Evolutionary conservation across 2,113 vertebrate genomes (phyloP), one percentile per base, ranked within the genome.

Genomic region (Cranoglanis bouderius): DNA sequence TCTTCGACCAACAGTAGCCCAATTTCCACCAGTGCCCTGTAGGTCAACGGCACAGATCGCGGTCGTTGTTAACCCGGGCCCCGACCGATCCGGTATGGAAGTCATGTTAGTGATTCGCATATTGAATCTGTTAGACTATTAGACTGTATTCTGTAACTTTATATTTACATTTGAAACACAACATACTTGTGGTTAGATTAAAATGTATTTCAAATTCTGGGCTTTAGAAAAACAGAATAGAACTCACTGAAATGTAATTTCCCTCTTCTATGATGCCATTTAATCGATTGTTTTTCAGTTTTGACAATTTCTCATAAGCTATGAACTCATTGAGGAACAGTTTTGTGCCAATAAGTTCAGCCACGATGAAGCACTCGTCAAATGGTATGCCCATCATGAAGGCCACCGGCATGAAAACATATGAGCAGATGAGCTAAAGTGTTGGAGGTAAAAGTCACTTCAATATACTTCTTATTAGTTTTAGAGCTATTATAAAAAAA

Each of bases 241-340:
- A 57, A 84, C 97, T 97, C 93, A 97, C 98, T 7, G 98, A 97
- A 92, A 99, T 96, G 96, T 96, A 98, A 72, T 97, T 95, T 86
- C 93, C 40, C 85, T 95, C 92, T 90, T 97, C 95, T 1, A 96
- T 94, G 0, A 92, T 63, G 63, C 97, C 97, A 0, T 49, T 82
- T n/a, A 98, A 80, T 40, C 98, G 96, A 70, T 95, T 96, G 6
- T 40, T 70, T 93, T 96, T 97, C 91, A 98, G 94, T 0, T 3
- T 12, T 0, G 98, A 94, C 32, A 99, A 94, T 75, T 95, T 93
- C 93, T 97, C 72, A 77, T 98, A 99, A 0, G 98, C 98, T 91
- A 99, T 95, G 91, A 99, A 99, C 92, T 99, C 98, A 0, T 99
- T 99, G 89, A 99, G 94, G 92, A 99, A 98, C 86, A 99, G 94